Percentiles rank a stretch among this genome's conserved stretches.
Evolutionary conservation across 2,797 vertebrate genomes (phyloP).

Genomic region (Lithobates pipiens): DNA sequence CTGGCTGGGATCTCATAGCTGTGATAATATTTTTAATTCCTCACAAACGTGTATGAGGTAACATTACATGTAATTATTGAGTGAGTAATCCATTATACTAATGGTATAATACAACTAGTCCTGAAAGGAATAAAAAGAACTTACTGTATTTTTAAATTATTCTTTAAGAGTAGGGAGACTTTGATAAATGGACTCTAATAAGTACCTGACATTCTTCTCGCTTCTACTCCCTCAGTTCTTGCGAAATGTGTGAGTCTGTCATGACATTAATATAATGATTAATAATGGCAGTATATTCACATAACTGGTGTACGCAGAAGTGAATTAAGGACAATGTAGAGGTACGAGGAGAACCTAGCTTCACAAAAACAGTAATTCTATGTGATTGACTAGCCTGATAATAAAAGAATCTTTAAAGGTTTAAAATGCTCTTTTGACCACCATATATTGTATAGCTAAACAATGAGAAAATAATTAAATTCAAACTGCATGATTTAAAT

Average conservation of each 20-base stretch:
- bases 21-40: too few species aligned
- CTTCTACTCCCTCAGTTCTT: conserved; percentile 7
- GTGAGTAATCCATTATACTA: background rate
- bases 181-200: conserved; percentile 37
- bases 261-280: conserved; percentile 42
- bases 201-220: conserved; percentile 3
- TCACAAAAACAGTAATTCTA: conserved; percentile 3
- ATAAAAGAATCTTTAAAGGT: background rate
- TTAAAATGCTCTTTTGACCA: background rate
- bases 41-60: background rate
- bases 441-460: background rate
- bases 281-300: conserved; percentile 10
- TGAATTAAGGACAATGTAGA: conserved; percentile 10
- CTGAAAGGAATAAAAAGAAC: background rate
- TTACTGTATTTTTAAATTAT: background rate
- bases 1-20: too few species aligned
- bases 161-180: conserved; percentile 13
- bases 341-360: background rate
- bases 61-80: background rate
- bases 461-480: background rate
- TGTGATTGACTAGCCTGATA: conserved; percentile 2
- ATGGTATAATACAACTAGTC: background rate
- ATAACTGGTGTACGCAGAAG: conserved; percentile 12
- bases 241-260: conserved; percentile 32
- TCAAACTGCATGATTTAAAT: too few species aligned